Evolutionary conservation across 1,140 invertebrate species (phyloP).

Genomic region (Papilio glaucus): DNA sequence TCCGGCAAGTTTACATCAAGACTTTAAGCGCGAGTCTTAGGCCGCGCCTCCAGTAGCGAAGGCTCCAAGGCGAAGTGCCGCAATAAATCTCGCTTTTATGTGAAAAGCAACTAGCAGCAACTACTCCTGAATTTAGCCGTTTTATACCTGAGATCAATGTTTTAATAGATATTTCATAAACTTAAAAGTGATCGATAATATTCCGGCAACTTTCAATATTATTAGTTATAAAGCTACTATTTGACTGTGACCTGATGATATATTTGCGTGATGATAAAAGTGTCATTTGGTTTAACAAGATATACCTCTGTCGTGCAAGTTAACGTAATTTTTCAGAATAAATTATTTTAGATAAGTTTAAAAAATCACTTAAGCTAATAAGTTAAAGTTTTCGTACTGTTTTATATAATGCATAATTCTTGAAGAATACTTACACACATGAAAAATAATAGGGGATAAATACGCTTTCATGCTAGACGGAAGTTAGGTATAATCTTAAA

Average conservation of each 20-base stretch:
- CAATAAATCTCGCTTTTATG: constrained; percentile 49
- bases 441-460: neutral
- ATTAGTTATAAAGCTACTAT: no score
- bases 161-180: constrained; percentile 42
- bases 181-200: neutral
- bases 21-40: neutral
- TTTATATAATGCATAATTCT: no score
- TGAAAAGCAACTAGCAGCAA: no score
- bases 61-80: neutral
- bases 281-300: no score
- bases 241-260: no score
- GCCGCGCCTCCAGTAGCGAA: neutral
- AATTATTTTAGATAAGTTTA: no score
- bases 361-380: no score
- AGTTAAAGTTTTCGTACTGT: no score
- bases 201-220: neutral
- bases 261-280: no score
- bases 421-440: no score
- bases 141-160: constrained; percentile 41
- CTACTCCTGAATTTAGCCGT: constrained; percentile 48
- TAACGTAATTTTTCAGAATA: no score
- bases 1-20: neutral
- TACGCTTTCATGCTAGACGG: neutral
- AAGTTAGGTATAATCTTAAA: neutral
- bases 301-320: no score